phyloP scores from a whole-genome alignment of 2,113 vertebrate species.

The Chionomys nivalis region DNA sequence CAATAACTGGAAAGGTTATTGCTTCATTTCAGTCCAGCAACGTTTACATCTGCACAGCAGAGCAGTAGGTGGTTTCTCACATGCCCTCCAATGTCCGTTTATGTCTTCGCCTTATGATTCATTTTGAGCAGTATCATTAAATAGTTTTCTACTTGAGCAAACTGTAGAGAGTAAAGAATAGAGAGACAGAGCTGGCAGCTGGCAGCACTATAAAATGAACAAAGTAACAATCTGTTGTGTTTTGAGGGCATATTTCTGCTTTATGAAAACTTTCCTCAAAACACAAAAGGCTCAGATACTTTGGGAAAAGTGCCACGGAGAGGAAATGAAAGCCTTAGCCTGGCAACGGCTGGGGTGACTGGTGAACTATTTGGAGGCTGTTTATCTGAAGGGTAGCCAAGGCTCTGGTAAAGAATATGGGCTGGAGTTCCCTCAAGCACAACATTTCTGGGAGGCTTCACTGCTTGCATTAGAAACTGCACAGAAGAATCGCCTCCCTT shows the following conservation, averaged over 20 bases:
- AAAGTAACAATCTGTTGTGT: slow-evolving; percentile 52
- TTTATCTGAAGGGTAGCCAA: slow-evolving; percentile 73
- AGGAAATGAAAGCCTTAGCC: slow-evolving; percentile 72
- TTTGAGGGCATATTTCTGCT: slow-evolving; percentile 41
- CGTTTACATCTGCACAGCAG: neutral
- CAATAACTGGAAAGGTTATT: neutral
- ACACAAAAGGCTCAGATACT: slow-evolving; percentile 54
- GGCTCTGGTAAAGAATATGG: slow-evolving; percentile 72
- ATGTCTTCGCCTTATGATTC: slow-evolving; percentile 18
- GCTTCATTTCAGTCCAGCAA: neutral
- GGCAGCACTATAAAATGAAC: neutral
- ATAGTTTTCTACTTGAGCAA: neutral
- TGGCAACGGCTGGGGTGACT: slow-evolving; percentile 64
- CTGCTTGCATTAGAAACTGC: slow-evolving; percentile 62
- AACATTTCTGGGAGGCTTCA: slow-evolving; percentile 57
- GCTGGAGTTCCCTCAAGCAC: slow-evolving; percentile 72
- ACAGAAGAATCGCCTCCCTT: slow-evolving; percentile 39
- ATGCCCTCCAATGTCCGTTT: neutral
- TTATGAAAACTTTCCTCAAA: slow-evolving; percentile 67
- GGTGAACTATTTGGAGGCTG: slow-evolving; percentile 63
- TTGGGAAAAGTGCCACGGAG: slow-evolving; percentile 51
- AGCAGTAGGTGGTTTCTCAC: neutral
- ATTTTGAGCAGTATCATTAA: neutral
- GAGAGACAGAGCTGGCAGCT: neutral
- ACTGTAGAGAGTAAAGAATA: slow-evolving; percentile 8